Evolutionary conservation across 2,113 vertebrate genomes (phyloP).

Genomic region (Coreoperca whiteheadi): DNA sequence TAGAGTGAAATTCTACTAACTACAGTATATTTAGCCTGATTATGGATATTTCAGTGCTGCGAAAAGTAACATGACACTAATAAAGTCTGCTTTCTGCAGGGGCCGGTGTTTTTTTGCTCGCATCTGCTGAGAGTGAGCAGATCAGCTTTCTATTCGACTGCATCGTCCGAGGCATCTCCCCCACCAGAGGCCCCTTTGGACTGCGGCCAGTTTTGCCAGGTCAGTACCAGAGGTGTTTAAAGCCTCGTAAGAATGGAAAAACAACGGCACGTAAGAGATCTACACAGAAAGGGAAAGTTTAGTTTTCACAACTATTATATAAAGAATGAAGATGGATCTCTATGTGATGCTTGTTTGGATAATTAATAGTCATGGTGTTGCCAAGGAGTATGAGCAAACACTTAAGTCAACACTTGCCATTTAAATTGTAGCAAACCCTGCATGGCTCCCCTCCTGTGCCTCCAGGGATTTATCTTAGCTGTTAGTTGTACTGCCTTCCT

Average conservation of each 20-base stretch:
- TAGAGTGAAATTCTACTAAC: neutral
- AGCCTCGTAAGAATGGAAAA: constrained; percentile 9
- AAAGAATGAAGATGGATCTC: constrained; percentile 5
- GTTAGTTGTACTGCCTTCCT: constrained; percentile 39
- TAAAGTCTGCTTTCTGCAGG: constrained; percentile 82
- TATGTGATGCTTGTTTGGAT: neutral
- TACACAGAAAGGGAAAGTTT: neutral
- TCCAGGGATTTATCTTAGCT: constrained; percentile 34
- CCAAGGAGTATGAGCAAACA: constrained; percentile 23
- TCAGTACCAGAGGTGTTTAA: constrained; percentile 75
- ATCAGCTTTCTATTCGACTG: constrained; percentile 99
- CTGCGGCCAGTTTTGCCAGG: constrained; percentile 92
- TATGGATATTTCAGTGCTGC: neutral
- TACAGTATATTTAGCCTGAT: neutral
- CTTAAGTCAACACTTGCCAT: constrained; percentile 39
- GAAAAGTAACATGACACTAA: constrained; percentile 14
- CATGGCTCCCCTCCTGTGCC: constrained; percentile 7
- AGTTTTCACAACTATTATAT: neutral
- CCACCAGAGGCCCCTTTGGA: constrained; percentile 92
- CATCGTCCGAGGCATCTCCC: constrained; percentile 94
- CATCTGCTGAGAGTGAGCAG: constrained; percentile 92
- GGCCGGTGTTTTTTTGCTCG: constrained; percentile 96
- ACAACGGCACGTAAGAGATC: neutral
- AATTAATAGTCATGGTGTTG: neutral
- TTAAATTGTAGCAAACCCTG: neutral